phyloP scores from a whole-genome alignment of 2,113 vertebrate species.

The Arenaria interpres region DNA sequence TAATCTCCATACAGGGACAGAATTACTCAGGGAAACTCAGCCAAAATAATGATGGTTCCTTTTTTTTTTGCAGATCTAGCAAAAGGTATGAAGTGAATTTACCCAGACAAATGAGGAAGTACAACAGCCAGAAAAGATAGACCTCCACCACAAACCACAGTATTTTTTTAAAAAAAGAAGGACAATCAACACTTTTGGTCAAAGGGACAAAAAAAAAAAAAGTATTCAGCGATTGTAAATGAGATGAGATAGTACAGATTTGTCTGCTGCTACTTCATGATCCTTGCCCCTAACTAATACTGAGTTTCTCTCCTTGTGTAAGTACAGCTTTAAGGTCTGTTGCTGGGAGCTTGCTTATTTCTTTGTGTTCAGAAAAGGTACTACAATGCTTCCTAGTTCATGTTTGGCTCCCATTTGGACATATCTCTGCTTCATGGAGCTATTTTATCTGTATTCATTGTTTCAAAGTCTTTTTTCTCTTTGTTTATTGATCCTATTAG shows the following conservation, averaged over 20 bases:
- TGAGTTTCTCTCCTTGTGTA: neutral
- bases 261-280: neutral
- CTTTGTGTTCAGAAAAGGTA: neutral
- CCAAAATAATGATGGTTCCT: neutral
- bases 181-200: neutral
- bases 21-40: neutral
- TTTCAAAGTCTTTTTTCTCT: conserved; percentile 9
- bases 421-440: neutral
- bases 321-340: neutral
- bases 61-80: neutral
- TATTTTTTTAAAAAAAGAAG: neutral
- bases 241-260: neutral
- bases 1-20: neutral
- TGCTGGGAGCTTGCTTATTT: neutral
- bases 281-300: neutral
- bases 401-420: neutral
- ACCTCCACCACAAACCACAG: neutral
- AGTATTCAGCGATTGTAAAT: neutral
- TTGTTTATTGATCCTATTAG: conserved; percentile 29
- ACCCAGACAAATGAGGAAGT: neutral
- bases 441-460: neutral
- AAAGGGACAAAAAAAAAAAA: neutral
- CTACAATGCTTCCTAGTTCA: neutral
- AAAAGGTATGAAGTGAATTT: neutral
- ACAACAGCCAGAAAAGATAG: neutral